Evolutionary conservation across 2,113 vertebrate genomes (phyloP), one percentile per base, ranked within the genome.

Genomic region (Stictonetta naevosa): DNA sequence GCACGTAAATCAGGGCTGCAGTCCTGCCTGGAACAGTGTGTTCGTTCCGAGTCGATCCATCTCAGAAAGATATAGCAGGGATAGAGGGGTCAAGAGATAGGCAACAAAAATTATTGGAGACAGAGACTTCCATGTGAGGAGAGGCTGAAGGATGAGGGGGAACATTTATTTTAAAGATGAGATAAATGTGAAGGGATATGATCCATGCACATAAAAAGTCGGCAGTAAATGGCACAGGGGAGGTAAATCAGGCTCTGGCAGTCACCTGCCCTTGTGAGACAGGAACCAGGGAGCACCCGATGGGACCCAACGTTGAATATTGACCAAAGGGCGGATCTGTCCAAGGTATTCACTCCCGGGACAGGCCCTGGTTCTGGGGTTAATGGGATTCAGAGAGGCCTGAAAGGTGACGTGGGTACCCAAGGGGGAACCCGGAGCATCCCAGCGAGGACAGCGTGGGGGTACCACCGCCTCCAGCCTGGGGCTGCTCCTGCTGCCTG

Each of bases 121-220:
- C 21, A 3, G 46, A 12, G 83, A 42, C 92, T 94, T 94, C 69
- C 36, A 56, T n/a, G 75, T 92, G 93, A 93, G 59, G 68, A 52
- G 86, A 83, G 83, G 28, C 81, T 94, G 95, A 95, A 87, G 84
- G 86, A 93, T 90, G 71, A 89, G 77, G 67, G 77, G 50, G 92
- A 94, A 75, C 77, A 94, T 95, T 94, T 73, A 88, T 93, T 94
- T 86, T 93, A 87, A 92, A 88, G 87, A 92, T 77, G 90, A 93
- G 87, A 94, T 90, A 95, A 90, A 94, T 86, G 85, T 36, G 60
- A 88, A n/a, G 46, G 75, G 78, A 82, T 90, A 77, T 80, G 92
- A 96, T 91, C 85, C 74, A 28, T 67, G 84, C 67, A 29, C 78
- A 29, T 86, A 89, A 59, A 90, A 81, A 62, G 34, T 53, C 69